A percentile compares a stretch with the other conserved stretches of the same genome.
phyloP scores from a whole-genome alignment of 2,888 invertebrate species.

The Lepidocyrtinus sp. region DNA sequence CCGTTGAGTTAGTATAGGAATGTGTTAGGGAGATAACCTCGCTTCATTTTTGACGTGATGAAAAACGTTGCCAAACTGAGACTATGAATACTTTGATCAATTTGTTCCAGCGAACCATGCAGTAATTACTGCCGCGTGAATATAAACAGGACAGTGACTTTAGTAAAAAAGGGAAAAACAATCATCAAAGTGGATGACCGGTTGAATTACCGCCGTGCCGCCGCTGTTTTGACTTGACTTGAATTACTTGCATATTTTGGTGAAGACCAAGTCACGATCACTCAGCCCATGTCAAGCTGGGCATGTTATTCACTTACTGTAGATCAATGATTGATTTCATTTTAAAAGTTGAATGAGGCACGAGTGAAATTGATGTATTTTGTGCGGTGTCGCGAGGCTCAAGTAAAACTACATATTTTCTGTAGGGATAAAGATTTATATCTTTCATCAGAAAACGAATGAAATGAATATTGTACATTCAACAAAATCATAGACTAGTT shows the following conservation, averaged over 20 bases:
- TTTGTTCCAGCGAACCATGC: too few species aligned
- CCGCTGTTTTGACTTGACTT: neutral
- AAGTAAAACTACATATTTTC: neutral
- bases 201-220: neutral
- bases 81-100: too few species aligned
- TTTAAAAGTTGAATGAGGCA: neutral
- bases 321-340: neutral
- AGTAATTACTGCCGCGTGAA: too few species aligned
- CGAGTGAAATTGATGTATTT: neutral
- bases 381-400: neutral
- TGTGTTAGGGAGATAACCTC: too few species aligned
- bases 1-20: neutral
- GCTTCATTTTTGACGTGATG: too few species aligned
- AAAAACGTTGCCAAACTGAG: too few species aligned
- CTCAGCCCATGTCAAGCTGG: too few species aligned
- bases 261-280: constrained; percentile 3
- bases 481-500: too few species aligned
- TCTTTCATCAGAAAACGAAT: too few species aligned
- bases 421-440: too few species aligned
- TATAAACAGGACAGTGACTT: constrained; percentile 6
- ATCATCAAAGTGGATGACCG: neutral
- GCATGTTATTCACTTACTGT: too few species aligned
- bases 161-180: neutral
- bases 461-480: too few species aligned
- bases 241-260: neutral